Percentiles rank a stretch among this genome's conserved stretches.
Conservation (phyloP, 2,113 vertebrate species). For the Sciurus niger region DNA sequence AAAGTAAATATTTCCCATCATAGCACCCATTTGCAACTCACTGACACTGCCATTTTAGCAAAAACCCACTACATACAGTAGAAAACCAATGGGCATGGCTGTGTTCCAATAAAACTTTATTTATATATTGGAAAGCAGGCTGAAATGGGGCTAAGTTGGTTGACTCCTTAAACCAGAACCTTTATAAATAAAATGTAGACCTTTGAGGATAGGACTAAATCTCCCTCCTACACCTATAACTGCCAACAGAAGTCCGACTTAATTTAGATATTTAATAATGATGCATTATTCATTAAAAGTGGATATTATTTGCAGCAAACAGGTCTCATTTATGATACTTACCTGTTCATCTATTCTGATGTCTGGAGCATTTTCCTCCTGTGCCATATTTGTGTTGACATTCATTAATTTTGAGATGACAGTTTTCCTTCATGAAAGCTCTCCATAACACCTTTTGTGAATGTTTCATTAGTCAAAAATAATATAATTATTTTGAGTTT, state of each 20-base stretch:
- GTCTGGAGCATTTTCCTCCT: constrained; percentile 65
- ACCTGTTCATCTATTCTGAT: constrained; percentile 66
- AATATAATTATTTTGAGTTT: constrained; percentile 56
- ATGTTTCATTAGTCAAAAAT: constrained; percentile 75
- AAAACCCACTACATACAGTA: neutral
- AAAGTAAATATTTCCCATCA: constrained; percentile 34
- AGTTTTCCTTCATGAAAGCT: constrained; percentile 73
- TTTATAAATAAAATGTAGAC: constrained; percentile 45
- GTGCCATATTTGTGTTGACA: constrained; percentile 72
- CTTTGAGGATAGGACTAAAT: neutral
- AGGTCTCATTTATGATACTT: constrained; percentile 65
- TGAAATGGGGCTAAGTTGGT: neutral
- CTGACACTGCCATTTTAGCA: neutral
- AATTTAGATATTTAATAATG: constrained; percentile 62
- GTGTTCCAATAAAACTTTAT: neutral
- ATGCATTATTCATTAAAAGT: constrained; percentile 63
- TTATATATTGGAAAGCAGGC: neutral
- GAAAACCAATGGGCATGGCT: neutral
- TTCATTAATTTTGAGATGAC: constrained; percentile 68
- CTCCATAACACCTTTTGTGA: constrained; percentile 41
- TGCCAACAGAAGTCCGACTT: neutral
- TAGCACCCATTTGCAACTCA: neutral
- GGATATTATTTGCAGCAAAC: constrained; percentile 49
- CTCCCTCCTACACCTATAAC: neutral
- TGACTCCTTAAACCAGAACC: constrained; percentile 1